These are phyloP conservation scores for Lottia gigantea DNA, from an alignment of 2,888 invertebrate genomes.

Conservation along the genomic window DNA sequence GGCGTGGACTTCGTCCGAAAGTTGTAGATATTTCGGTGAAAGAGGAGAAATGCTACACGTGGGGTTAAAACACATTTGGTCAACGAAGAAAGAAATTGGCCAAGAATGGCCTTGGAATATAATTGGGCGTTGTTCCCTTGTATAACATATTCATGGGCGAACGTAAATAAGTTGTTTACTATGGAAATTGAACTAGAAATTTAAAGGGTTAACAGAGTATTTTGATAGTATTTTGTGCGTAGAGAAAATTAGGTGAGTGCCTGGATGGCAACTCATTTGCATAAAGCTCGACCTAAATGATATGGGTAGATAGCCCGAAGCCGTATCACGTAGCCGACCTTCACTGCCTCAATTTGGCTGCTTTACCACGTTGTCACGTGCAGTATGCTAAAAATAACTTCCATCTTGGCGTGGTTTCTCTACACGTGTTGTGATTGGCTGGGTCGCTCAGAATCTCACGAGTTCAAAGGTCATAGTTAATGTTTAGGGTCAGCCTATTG, in stretches of 20 bases:
- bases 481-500: background rate
- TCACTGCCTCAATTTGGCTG: background rate
- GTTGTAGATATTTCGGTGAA: background rate
- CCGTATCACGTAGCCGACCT: background rate
- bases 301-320: background rate
- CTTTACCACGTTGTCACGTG: background rate
- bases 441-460: background rate
- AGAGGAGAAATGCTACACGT: background rate
- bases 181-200: slow-evolving; percentile 5
- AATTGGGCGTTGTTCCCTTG: background rate
- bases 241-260: background rate
- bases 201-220: slow-evolving; percentile 3
- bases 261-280: slow-evolving; percentile 4
- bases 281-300: slow-evolving; percentile 2
- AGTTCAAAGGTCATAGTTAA: slow-evolving; percentile 2
- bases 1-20: too few species aligned
- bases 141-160: background rate
- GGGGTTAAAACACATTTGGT: background rate
- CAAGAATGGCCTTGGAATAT: background rate
- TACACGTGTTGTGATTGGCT: background rate
- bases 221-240: slow-evolving; percentile 9
- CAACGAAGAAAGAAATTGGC: too few species aligned
- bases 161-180: background rate
- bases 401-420: background rate
- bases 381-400: background rate